Evolutionary conservation across 2,113 vertebrate genomes (phyloP), one percentile per base, ranked within the genome.

Genomic region (Seriola quinqueradiata): DNA sequence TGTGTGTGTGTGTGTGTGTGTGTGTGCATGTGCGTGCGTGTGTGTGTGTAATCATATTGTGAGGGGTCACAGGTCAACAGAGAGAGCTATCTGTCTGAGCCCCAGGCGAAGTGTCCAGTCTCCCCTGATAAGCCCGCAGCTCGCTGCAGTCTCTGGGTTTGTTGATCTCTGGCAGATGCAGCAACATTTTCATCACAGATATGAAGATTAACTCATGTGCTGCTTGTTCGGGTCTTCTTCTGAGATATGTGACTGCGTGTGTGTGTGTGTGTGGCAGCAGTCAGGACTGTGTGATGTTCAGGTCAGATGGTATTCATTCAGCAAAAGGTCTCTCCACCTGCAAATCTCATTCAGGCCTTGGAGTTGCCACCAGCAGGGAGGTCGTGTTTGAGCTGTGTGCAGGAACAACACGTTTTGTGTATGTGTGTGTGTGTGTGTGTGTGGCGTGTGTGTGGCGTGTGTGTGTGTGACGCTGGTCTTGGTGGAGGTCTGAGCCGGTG

Each of bases 61-160:
- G 21, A 65, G 77, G 67, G 76, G 71, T 83, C 64, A 77, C 8
- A 80, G 87, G 75, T 82, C 83, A 80, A 77, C 64, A 73, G 44
- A 82, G 71, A 80, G 46, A 72, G 57, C 63, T 63, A 60, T 85
- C 42, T 66, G 1, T 36, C 61, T 61, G 67, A 82, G 72, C 82
- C 79, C 42, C 42, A 34, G 68, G 83, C 82, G 0, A 73, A 79
- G 75, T 81, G 79, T 79, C 79, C 61, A 79, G 16, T 61, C 11
- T 64, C n/a, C 76, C 55, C 67, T 65, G 79, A 88, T 85, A 82
- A 88, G 79, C 78, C 64, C 44, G 2, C 59, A 72, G 71, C 59
- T 65, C 0, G 46, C 75, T 54, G 75, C 61, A 40, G 48, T 69
- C 75, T 65, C 55, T 88, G 42, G 42, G 42, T 78, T 78, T 58